Evolutionary conservation across 2,113 vertebrate species (phyloP).

Genomic region (Apeltes quadracus): DNA sequence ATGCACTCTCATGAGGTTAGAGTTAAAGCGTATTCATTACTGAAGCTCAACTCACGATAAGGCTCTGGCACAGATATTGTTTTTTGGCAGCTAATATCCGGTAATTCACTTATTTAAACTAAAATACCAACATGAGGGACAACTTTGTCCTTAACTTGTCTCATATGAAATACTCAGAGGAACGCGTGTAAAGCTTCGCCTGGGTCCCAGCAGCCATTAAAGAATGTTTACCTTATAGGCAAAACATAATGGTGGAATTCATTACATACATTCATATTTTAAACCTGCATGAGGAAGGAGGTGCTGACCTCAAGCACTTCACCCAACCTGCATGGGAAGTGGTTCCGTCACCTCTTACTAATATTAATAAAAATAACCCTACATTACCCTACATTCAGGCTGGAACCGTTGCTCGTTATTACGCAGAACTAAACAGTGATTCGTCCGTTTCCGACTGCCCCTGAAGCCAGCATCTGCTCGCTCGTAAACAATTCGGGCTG

Average conservation of each 20-base stretch:
- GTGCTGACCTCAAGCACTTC: background rate
- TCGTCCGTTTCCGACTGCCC: constrained; percentile 25
- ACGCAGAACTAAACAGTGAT: too few relatives aligned
- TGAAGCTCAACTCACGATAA: constrained; percentile 60
- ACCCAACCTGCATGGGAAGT: background rate
- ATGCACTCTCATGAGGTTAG: constrained; percentile 66
- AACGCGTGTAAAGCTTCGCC: background rate
- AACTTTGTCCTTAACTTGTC: background rate
- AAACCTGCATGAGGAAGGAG: background rate
- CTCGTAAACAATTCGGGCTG: constrained; percentile 27
- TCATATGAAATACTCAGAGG: background rate
- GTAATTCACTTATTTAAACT: constrained; percentile 9
- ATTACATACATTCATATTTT: background rate
- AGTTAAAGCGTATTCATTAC: constrained; percentile 61
- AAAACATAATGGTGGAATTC: background rate
- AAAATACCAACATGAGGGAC: background rate
- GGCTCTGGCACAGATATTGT: constrained; percentile 21
- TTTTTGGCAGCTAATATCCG: constrained; percentile 3
- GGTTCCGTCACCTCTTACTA: background rate
- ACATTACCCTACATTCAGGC: background rate
- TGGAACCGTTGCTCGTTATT: too few relatives aligned
- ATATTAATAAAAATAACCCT: background rate
- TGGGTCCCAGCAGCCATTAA: background rate
- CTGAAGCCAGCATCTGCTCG: constrained; percentile 57
- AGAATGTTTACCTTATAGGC: too few relatives aligned